These are phyloP conservation scores for Theocolax elegans DNA, from an alignment of 1,140 invertebrate species.

Conservation along the genomic window DNA sequence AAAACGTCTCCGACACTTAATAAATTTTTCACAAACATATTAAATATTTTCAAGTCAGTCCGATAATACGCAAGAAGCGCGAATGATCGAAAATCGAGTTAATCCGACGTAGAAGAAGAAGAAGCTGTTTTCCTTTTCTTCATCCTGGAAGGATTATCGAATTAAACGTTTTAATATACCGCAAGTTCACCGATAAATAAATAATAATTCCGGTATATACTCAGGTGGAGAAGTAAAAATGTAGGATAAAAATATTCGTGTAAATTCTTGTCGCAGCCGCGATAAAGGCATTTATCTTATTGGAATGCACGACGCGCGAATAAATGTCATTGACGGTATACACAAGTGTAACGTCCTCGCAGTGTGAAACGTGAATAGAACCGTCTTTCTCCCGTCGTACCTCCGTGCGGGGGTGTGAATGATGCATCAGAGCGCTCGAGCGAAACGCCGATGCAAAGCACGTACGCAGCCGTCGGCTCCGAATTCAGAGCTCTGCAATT, in stretches of 20 bases:
- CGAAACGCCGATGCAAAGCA: slow-evolving; percentile 28
- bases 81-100: too few species aligned
- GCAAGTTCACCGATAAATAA: too few species aligned
- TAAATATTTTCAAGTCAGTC: too few species aligned
- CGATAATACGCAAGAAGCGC: too few species aligned
- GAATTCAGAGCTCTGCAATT: slow-evolving; percentile 12
- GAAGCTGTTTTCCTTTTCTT: too few species aligned
- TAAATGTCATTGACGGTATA: slow-evolving; percentile 29
- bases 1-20: too few species aligned
- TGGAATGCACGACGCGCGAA: slow-evolving; percentile 15
- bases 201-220: too few species aligned
- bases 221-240: too few species aligned
- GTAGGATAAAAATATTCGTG: background rate
- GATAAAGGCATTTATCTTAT: slow-evolving; percentile 33
- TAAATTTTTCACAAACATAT: too few species aligned
- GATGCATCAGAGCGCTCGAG: slow-evolving; percentile 43
- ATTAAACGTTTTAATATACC: too few species aligned
- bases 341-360: slow-evolving; percentile 22
- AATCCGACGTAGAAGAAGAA: too few species aligned
- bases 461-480: slow-evolving; percentile 13
- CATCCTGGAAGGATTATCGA: too few species aligned
- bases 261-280: background rate
- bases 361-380: slow-evolving; percentile 12
- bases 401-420: slow-evolving; percentile 42
- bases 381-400: slow-evolving; percentile 11